Percentiles rank a stretch among this genome's conserved stretches.
These are phyloP conservation scores for Lophius americanus DNA, from an alignment of 2,797 vertebrate species.

Conservation along the genomic window DNA sequence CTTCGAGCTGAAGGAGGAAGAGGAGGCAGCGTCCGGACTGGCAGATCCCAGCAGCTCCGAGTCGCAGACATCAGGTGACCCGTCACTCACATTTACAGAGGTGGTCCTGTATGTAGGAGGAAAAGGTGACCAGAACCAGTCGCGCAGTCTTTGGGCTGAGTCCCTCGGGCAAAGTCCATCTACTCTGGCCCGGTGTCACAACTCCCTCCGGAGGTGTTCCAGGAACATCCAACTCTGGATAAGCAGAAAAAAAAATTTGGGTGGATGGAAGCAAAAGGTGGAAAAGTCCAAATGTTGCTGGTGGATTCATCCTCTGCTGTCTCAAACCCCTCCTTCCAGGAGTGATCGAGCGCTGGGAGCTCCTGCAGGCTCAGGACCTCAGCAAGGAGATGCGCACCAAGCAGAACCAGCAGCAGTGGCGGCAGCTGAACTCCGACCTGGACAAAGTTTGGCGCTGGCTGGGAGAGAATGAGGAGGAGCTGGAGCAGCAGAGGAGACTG, in stretches of 20 bases:
- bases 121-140: no score
- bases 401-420: constrained; percentile 92
- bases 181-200: no score
- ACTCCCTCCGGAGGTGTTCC: no score
- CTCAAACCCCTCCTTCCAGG: constrained; percentile 71
- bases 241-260: no score
- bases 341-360: constrained; percentile 95
- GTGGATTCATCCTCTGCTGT: background rate
- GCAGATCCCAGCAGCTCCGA: constrained; percentile 91
- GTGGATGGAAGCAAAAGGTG: background rate
- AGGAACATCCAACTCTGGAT: no score
- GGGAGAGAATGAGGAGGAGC: constrained; percentile 85
- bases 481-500: constrained; percentile 84
- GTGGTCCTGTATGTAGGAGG: no score
- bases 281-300: background rate
- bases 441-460: constrained; percentile 89
- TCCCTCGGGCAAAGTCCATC: no score
- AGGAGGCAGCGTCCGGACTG: constrained; percentile 87
- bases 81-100: no score
- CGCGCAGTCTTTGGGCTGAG: no score
- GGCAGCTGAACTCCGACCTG: constrained; percentile 93
- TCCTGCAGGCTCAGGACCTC: constrained; percentile 93
- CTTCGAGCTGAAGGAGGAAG: constrained; percentile 89
- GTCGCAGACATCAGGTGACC: constrained; percentile 90
- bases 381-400: constrained; percentile 94